Evolutionary conservation across 2,888 invertebrate genomes (phyloP).

Genomic region (Drosophila limbata): DNA sequence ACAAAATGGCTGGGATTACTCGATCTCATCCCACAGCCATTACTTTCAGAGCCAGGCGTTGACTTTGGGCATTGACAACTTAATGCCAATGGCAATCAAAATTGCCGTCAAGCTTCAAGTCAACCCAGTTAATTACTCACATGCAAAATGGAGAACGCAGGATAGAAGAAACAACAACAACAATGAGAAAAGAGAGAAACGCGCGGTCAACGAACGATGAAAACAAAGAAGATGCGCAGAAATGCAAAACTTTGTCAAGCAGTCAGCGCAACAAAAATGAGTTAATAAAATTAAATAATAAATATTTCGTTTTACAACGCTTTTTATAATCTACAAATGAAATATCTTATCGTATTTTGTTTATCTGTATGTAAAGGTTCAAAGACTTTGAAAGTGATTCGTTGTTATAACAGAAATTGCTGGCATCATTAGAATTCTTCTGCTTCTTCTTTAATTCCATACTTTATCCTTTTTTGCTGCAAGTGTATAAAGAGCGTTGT

Average conservation of each 20-base stretch:
- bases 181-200: background rate
- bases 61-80: slow-evolving; percentile 62
- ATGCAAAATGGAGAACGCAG: slow-evolving; percentile 18
- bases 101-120: slow-evolving; percentile 21
- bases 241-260: slow-evolving; percentile 49
- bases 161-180: slow-evolving; percentile 10
- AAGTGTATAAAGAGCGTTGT: slow-evolving; percentile 38
- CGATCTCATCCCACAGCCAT: background rate
- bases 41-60: background rate
- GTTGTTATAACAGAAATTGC: background rate
- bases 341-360: slow-evolving; percentile 9
- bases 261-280: slow-evolving; percentile 11
- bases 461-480: slow-evolving; percentile 6
- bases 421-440: background rate
- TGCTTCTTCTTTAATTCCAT: background rate
- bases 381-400: slow-evolving; percentile 8
- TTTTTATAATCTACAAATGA: slow-evolving; percentile 12
- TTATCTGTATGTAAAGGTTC: slow-evolving; percentile 3
- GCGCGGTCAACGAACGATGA: slow-evolving; percentile 43
- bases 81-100: slow-evolving; percentile 57
- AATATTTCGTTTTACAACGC: background rate
- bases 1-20: slow-evolving; percentile 48
- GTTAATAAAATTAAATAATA: slow-evolving; percentile 2
- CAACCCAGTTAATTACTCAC: slow-evolving; percentile 68
- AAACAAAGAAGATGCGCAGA: slow-evolving; percentile 36